Conservation (phyloP, 1,140 invertebrate species). For the Lasioglossum baleicum region DNA sequence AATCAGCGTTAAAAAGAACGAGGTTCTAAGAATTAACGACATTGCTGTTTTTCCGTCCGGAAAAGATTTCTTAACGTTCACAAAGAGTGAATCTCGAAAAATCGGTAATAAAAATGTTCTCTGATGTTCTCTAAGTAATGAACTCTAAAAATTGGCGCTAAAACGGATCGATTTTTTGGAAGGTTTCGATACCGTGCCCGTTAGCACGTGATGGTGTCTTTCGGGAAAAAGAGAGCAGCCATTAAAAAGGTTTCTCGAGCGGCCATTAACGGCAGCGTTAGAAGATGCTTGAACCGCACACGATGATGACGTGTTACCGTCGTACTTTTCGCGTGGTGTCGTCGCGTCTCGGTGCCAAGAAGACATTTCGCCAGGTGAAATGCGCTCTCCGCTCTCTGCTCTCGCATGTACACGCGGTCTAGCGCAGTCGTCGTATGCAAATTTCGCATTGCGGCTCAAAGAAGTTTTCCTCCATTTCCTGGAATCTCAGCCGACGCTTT, state of each 20-base stretch:
- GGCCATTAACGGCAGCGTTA: background rate
- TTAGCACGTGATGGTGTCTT: background rate
- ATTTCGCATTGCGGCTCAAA: conserved; percentile 25
- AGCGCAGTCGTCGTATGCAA: conserved; percentile 16
- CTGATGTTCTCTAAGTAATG: too few species aligned
- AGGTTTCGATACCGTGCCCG: too few species aligned
- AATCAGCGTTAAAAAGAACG: too few species aligned
- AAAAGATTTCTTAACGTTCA: too few species aligned
- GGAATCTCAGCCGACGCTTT: conserved; percentile 30
- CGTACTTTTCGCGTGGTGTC: background rate
- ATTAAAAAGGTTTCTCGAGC: background rate
- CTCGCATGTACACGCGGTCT: background rate
- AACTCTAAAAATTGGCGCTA: too few species aligned
- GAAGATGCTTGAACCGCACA: background rate
- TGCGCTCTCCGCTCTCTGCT: background rate
- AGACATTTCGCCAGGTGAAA: background rate
- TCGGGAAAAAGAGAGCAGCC: background rate
- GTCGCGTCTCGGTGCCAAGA: conserved; percentile 3
- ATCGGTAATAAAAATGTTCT: too few species aligned
- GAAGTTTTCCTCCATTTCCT: conserved; percentile 17
- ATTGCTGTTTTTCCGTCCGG: too few species aligned
- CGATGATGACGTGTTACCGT: background rate
- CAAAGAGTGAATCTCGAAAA: too few species aligned
- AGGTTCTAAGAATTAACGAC: too few species aligned
- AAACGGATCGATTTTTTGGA: too few species aligned